Evolutionary conservation across 37 sponge, comb jelly and placozoan genomes (phyloP).

Genomic region (Hormiphora californensis): DNA sequence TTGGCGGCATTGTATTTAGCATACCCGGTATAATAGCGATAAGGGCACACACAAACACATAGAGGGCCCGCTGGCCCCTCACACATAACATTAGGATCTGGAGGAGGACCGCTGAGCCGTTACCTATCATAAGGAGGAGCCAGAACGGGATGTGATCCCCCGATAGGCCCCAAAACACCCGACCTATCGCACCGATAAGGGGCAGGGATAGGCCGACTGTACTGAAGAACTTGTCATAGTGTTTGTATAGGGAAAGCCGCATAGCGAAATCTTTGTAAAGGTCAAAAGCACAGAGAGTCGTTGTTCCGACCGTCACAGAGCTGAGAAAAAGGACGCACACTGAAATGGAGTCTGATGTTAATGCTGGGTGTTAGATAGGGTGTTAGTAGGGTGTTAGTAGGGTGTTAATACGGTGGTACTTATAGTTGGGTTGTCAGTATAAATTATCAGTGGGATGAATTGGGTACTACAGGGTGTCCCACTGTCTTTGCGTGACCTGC

Average conservation of each 20-base stretch:
- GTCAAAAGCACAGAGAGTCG: background rate
- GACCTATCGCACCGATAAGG: background rate
- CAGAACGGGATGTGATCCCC: background rate
- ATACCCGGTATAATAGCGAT: background rate
- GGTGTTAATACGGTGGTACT: too few relatives aligned
- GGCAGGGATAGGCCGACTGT: background rate
- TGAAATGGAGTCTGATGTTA: background rate
- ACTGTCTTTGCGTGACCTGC: too few relatives aligned
- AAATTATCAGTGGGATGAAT: too few relatives aligned
- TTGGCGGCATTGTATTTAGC: background rate
- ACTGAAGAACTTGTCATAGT: background rate
- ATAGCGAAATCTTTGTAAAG: conserved; percentile 2
- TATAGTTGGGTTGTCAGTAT: too few relatives aligned
- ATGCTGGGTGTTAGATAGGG: too few relatives aligned
- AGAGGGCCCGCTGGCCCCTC: background rate
- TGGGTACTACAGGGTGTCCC: too few relatives aligned
- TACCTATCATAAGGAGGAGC: background rate
- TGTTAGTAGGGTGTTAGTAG: too few relatives aligned
- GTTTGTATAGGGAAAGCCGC: background rate
- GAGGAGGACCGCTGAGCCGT: background rate
- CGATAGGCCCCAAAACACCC: background rate
- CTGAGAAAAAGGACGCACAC: background rate
- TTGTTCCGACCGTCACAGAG: background rate
- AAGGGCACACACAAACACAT: background rate
- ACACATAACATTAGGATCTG: background rate